Evolutionary conservation across 1,140 invertebrate species (phyloP).

Genomic region (Cydia strobilella): DNA sequence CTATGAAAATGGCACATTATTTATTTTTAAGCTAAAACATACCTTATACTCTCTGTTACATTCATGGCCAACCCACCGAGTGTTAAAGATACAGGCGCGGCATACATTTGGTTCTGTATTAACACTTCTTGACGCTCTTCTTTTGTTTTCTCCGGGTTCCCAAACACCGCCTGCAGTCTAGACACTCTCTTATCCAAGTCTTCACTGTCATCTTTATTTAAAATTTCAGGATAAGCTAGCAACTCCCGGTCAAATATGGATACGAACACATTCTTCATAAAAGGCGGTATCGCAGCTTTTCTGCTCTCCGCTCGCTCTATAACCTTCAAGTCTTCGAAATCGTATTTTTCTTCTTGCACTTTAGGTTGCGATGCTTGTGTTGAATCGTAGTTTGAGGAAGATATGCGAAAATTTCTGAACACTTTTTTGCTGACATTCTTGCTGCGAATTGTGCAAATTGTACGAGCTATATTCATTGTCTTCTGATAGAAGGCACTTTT

Average conservation of each 20-base stretch:
- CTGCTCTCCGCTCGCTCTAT: slow-evolving; percentile 60
- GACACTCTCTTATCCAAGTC: slow-evolving; percentile 81
- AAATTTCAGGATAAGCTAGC: slow-evolving; percentile 83
- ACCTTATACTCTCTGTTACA: slow-evolving; percentile 78
- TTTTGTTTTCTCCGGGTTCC: slow-evolving; percentile 52
- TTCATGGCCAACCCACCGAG: slow-evolving; percentile 77
- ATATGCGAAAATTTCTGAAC: slow-evolving; percentile 58
- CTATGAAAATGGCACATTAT: no score
- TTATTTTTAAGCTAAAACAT: no score
- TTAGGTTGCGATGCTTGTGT: slow-evolving; percentile 58
- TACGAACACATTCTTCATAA: slow-evolving; percentile 83
- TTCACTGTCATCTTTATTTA: slow-evolving; percentile 84
- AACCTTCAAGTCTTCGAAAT: slow-evolving; percentile 71
- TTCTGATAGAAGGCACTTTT: neutral
- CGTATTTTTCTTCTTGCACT: slow-evolving; percentile 69
- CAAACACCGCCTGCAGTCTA: slow-evolving; percentile 83
- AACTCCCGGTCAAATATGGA: slow-evolving; percentile 82
- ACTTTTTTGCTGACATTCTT: slow-evolving; percentile 54
- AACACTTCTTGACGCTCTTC: slow-evolving; percentile 54
- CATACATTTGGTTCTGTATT: slow-evolving; percentile 58
- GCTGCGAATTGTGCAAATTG: slow-evolving; percentile 54
- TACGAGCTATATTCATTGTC: slow-evolving; percentile 69
- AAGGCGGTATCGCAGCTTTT: slow-evolving; percentile 76
- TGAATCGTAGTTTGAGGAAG: slow-evolving; percentile 51
- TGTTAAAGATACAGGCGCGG: slow-evolving; percentile 67